These are phyloP conservation scores for Apamea crenata DNA, from an alignment of 2,888 invertebrate genomes.

Conservation along the genomic window DNA sequence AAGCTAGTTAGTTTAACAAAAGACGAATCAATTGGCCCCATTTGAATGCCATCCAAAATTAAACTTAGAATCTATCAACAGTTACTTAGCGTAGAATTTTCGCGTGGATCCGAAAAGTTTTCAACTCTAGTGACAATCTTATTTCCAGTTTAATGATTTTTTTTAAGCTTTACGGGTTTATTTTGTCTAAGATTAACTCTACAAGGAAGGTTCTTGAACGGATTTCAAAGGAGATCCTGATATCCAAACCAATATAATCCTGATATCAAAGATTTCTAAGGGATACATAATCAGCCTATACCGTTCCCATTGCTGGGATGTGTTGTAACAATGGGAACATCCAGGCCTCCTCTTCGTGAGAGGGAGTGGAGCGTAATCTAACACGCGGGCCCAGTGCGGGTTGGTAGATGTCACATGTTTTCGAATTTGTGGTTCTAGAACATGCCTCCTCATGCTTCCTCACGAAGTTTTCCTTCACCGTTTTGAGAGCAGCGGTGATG, in stretches of 20 bases:
- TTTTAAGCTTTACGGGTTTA: slow-evolving; percentile 6
- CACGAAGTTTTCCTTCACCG: no score
- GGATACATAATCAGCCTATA: no score
- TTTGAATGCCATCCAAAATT: slow-evolving; percentile 8
- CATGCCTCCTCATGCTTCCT: no score
- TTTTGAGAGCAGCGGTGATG: no score
- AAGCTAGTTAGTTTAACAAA: not conserved
- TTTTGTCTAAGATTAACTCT: slow-evolving; percentile 10
- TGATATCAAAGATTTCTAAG: not conserved
- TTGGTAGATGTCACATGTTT: no score
- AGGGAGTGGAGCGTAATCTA: no score
- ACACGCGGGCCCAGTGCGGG: no score
- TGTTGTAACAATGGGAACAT: no score
- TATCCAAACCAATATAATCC: not conserved
- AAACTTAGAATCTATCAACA: not conserved
- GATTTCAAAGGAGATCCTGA: not conserved
- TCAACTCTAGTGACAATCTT: slow-evolving; percentile 61
- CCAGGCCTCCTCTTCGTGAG: no score
- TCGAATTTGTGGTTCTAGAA: no score
- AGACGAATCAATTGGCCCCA: not conserved
- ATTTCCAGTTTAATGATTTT: slow-evolving; percentile 61
- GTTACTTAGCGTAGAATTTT: slow-evolving; percentile 49
- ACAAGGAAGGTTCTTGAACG: not conserved
- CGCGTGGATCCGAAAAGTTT: slow-evolving; percentile 53
- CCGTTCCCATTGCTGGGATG: no score